Evolutionary conservation across 2,888 invertebrate species (phyloP), one percentile per base, ranked within the genome.

Genomic region (Amblyjoppa proteus): DNA sequence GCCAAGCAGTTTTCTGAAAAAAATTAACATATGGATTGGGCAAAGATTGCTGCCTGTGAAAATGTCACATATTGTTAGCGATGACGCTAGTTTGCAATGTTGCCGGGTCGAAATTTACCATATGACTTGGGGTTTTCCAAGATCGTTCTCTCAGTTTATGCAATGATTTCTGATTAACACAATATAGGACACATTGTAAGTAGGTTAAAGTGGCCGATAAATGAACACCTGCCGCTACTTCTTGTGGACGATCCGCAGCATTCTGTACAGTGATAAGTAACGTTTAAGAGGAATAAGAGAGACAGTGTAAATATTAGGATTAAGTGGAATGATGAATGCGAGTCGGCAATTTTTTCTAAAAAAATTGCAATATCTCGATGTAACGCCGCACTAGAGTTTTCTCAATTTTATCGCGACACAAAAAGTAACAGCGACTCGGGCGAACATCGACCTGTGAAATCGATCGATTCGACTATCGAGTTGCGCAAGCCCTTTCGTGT

Each of bases 201-300:
- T 49, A 56, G 4, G 13, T 13, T 1, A 45, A 45, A 45, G 45
- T 4, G 16, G 4, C 16, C 45, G 45, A 45, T 45, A 45, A 16
- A 16, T 3, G 45, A 45, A 45, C 45, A 45, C 45, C 13, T 45
- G 45, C 16, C 11, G 45, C 45, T 16, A 16, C 73, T 38, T 71
- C 71, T 49, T 41, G 51, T 28, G 41, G 11, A n/a, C 41, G 45
- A 11, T 51, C 51, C 28, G 25, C 88, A 85, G 90, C 88, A 92
- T 90, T 91, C 90, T 90, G 91, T 91, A 91, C 90, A 91, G 91
- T 90, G 89, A 90, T 89, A 89, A 90, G 84, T 85, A 81, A 79
- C 11, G 80, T 88, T 87, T 11, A 25, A 53, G 70, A 77, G 68
- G 34, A 66, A 69, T 9, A 31, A 69, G 5, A 38, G 25, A 70